Conservation (phyloP, 2,888 invertebrate genomes). For the Eupeodes luniger region DNA sequence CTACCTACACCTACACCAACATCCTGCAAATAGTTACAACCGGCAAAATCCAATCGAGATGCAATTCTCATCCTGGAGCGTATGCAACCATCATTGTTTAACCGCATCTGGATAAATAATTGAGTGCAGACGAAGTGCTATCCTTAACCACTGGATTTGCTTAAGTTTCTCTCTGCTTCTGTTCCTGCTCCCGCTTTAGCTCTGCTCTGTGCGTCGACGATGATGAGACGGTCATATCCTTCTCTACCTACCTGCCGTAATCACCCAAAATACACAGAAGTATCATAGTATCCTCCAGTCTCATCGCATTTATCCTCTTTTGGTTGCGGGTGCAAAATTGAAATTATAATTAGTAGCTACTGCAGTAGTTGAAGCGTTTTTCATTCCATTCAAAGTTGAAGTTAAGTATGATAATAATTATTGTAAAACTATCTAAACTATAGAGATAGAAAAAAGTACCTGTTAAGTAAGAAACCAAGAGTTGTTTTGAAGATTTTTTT, state of each 20-base stretch:
- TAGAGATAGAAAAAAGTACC: neutral
- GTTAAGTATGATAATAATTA: conserved; percentile 1
- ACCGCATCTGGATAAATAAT: conserved; percentile 76
- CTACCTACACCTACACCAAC: neutral
- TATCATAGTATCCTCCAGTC: conserved; percentile 18
- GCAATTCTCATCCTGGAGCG: conserved; percentile 69
- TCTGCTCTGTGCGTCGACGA: neutral
- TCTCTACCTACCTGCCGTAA: conserved; percentile 34
- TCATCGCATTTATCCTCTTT: conserved; percentile 20
- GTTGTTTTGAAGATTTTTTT: neutral
- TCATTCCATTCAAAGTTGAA: neutral
- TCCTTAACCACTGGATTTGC: conserved; percentile 74
- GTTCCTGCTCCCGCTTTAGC: neutral
- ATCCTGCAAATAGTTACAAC: neutral
- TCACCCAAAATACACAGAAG: conserved; percentile 34
- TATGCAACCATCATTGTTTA: conserved; percentile 70
- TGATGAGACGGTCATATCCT: neutral
- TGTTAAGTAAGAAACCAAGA: neutral
- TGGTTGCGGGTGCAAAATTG: conserved; percentile 51
- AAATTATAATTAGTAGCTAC: conserved; percentile 68
- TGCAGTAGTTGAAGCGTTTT: conserved; percentile 55
- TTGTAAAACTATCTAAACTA: neutral
- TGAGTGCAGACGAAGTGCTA: conserved; percentile 76
- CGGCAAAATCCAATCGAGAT: conserved; percentile 67
- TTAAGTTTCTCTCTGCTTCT: conserved; percentile 51